Percentiles rank a stretch among this genome's conserved stretches.
These are phyloP conservation scores for Gymnothorax javanicus DNA, from an alignment of 2,797 vertebrate species.

Conservation along the genomic window DNA sequence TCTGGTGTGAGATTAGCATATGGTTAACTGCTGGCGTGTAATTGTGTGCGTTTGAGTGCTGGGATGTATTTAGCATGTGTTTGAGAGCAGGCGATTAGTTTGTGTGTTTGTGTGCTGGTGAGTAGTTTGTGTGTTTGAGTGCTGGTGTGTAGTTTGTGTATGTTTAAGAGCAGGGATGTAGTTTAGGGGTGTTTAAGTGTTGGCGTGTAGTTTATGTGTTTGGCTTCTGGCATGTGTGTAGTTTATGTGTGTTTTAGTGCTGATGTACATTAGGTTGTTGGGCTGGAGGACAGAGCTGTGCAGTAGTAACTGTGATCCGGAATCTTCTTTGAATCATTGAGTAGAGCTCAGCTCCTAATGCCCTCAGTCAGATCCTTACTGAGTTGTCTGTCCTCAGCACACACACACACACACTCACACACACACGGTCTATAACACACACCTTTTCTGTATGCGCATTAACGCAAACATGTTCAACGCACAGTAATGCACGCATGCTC, in stretches of 20 bases:
- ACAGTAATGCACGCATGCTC: background rate
- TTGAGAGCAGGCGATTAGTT: no score
- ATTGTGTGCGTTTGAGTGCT: no score
- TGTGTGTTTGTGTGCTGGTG: no score
- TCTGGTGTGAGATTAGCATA: no score
- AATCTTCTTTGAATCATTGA: constrained; percentile 45
- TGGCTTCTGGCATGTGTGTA: no score
- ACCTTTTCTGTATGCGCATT: background rate
- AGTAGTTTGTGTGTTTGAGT: no score
- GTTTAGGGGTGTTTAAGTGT: constrained; percentile 58
- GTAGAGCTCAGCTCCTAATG: constrained; percentile 74
- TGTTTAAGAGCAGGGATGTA: no score
- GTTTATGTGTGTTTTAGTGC: background rate
- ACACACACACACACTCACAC: constrained; percentile 44
- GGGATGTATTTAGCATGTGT: no score
- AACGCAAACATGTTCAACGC: constrained; percentile 8
- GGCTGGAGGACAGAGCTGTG: background rate
- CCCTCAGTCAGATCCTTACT: constrained; percentile 64
- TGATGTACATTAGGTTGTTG: background rate
- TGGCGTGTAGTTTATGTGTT: background rate
- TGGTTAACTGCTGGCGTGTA: no score
- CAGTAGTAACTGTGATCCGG: background rate
- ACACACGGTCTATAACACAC: constrained; percentile 24
- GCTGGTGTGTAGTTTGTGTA: no score
- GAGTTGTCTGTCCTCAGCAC: constrained; percentile 67